Base-by-base conservation (phyloP, 2,797 vertebrate genomes). In the Sebastiscus tertius region DNA sequence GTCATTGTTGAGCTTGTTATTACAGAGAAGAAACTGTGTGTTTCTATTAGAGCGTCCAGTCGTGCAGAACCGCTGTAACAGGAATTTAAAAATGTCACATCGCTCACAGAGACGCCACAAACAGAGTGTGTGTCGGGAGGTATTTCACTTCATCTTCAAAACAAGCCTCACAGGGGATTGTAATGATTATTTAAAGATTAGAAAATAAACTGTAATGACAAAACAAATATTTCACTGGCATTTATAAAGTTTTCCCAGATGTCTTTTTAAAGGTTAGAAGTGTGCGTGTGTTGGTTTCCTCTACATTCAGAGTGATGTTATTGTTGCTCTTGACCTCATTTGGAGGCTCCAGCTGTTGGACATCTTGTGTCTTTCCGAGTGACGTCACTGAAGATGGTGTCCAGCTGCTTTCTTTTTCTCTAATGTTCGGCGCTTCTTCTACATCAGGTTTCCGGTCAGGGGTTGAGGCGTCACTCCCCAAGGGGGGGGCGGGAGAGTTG, bases 41-140 rank as follows among this genome's bases (percentile, higher is more conserved):
- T 84, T 92, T 88, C 79, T 73, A 81, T 85, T 87, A 88, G 79
- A 82, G 74, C 29, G 4, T 86, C 72, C 87, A 83, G 84, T 61
- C 80, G 24, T 52, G 91, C 77, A 82, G 79, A 86, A 84, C 82
- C n/a, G 2, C 18, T 3, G 52, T 49, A 82, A 83, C 65, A 39
- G 13, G 31, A 63, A 84, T 88, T 88, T 88, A 10, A 83, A 90
- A 88, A 89, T 89, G 88, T 75, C 88, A 90, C 77, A 34, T 82
- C 31, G 10, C 67, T 86, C 75, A 39, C 20, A 71, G 31, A 64
- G 69, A 59, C 63, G 58, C n/a, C 36, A 36, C 27, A 36, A 66
- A 60, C 26, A 58, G 16, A 6, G 60, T 36, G 54, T 20, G 67
- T 66, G 74, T 69, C 8, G 20, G 8, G 20, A 20, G 49, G 8